Conservation (phyloP, 1,140 invertebrate genomes). For the Phymastichus coffea region DNA sequence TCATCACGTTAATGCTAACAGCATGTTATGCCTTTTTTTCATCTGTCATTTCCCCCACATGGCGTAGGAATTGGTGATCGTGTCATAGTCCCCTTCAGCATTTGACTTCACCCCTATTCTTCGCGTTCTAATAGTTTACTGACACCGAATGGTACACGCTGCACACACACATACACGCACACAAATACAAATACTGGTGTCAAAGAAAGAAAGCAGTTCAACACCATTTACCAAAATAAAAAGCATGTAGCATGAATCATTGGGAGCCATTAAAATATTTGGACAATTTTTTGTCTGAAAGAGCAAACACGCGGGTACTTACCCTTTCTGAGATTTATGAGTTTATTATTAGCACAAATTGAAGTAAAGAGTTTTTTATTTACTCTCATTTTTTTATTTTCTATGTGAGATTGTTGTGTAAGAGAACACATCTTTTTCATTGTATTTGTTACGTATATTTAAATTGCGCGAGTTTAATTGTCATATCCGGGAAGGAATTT, state of each 20-base stretch:
- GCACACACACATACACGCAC: neutral
- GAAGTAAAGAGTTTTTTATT: too few species aligned
- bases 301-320: too few species aligned
- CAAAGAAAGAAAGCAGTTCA: neutral
- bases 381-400: too few species aligned
- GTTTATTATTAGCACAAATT: too few species aligned
- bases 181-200: neutral
- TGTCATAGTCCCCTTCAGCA: neutral
- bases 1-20: neutral
- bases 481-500: too few species aligned
- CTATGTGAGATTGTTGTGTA: too few species aligned
- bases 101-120: slow-evolving; percentile 15
- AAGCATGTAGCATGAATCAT: neutral
- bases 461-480: too few species aligned
- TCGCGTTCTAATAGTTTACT: neutral
- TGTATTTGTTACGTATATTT: too few species aligned
- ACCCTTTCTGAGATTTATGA: too few species aligned
- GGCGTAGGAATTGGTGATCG: too few species aligned
- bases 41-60: neutral
- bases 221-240: neutral
- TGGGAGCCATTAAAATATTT: slow-evolving; percentile 1
- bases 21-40: slow-evolving; percentile 7
- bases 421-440: too few species aligned
- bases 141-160: neutral
- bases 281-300: too few species aligned